Percentiles rank a stretch among this genome's conserved stretches.
These are phyloP conservation scores for Eupsittula cactorum DNA, from an alignment of 2,113 vertebrate species.

Conservation along the genomic window DNA sequence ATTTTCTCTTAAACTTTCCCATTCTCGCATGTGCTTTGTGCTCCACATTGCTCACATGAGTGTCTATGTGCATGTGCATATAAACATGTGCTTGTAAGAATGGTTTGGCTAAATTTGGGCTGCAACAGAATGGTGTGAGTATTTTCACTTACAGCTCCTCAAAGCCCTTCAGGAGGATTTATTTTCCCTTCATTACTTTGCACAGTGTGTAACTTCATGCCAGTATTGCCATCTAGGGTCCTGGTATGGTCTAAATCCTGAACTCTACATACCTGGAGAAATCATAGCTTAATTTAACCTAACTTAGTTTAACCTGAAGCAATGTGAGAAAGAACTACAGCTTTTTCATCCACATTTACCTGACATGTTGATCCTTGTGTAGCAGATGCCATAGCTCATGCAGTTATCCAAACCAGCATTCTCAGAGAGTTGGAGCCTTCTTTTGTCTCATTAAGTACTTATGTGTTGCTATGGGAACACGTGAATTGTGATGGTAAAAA, in stretches of 20 bases:
- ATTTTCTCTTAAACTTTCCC: not conserved
- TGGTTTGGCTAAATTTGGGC: not conserved
- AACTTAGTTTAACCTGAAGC: not conserved
- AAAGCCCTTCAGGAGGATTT: not conserved
- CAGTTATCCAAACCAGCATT: not conserved
- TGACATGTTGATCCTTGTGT: not conserved
- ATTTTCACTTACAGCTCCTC: not conserved
- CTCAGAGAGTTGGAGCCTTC: not conserved
- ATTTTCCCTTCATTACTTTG: not conserved
- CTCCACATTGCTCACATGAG: not conserved
- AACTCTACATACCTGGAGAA: not conserved
- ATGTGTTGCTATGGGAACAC: slow-evolving; percentile 36
- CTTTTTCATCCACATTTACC: not conserved
- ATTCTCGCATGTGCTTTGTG: not conserved
- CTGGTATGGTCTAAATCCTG: not conserved
- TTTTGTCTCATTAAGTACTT: not conserved
- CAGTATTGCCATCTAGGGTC: not conserved
- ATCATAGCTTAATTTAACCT: not conserved
- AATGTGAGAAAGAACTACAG: not conserved
- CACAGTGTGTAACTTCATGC: not conserved
- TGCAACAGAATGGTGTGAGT: not conserved
- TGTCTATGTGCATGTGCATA: not conserved
- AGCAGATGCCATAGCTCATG: fast-evolving
- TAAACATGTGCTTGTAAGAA: not conserved
- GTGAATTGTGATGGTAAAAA: not conserved